These are phyloP conservation scores for Lottia gigantea DNA, from an alignment of 2,888 invertebrate genomes.

Conservation along the genomic window DNA sequence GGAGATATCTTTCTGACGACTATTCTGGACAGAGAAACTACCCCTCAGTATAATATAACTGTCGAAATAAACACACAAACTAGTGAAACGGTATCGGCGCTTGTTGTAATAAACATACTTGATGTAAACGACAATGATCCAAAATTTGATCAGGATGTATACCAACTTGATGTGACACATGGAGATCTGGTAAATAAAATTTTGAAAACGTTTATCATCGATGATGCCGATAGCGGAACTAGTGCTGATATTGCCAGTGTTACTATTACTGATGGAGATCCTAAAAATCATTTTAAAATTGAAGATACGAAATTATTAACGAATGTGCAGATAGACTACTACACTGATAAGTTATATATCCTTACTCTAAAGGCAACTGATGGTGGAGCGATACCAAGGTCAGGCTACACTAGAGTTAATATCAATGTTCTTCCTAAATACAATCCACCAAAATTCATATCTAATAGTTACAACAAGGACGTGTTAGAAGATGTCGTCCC, in stretches of 20 bases:
- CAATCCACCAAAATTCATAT: slow-evolving; percentile 33
- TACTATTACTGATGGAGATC: slow-evolving; percentile 69
- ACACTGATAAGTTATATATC: slow-evolving; percentile 35
- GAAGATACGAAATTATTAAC: slow-evolving; percentile 29
- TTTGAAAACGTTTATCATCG: slow-evolving; percentile 82
- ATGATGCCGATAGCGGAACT: slow-evolving; percentile 85
- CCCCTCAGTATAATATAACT: slow-evolving; percentile 33
- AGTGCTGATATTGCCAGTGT: slow-evolving; percentile 83
- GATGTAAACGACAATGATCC: slow-evolving; percentile 80
- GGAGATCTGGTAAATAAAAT: slow-evolving; percentile 87
- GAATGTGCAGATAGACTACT: slow-evolving; percentile 34
- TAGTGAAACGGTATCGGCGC: slow-evolving; percentile 30
- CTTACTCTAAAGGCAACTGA: slow-evolving; percentile 39
- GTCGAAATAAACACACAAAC: slow-evolving; percentile 32
- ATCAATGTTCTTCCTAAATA: slow-evolving; percentile 38
- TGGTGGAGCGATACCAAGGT: slow-evolving; percentile 32
- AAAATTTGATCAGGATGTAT: slow-evolving; percentile 79
- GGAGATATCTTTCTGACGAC: slow-evolving; percentile 82
- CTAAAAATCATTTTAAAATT: slow-evolving; percentile 36
- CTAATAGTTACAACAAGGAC: slow-evolving; percentile 20
- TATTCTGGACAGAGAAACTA: slow-evolving; percentile 82
- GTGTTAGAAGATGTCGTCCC: slow-evolving; percentile 36
- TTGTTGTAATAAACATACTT: slow-evolving; percentile 77
- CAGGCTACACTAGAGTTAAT: slow-evolving; percentile 34
- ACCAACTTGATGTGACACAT: slow-evolving; percentile 83